Evolutionary conservation across 2,888 invertebrate genomes (phyloP), one percentile per base, ranked within the genome.

Genomic region (Chrysodeixis includens): DNA sequence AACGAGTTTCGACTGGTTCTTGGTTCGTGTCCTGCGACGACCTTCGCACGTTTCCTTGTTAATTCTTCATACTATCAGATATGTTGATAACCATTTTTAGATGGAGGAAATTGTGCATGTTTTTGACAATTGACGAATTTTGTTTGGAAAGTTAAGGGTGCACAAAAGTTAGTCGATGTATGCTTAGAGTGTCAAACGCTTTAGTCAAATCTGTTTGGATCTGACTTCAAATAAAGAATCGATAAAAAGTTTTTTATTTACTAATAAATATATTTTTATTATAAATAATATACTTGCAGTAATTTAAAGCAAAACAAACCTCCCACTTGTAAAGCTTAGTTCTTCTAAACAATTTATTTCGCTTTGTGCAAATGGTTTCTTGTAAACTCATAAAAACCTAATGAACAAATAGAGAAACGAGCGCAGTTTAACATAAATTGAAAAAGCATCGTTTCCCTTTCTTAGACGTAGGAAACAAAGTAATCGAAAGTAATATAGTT

Each of bases 1-100:
- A 76, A 59, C 51, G 9, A 54, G 30, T 58, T 30, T 20, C 3
- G 22, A 12, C 14, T 22, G 8, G 16, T 20, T n/a, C n/a, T 8
- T 22, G 8, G 16, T 20, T n/a, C n/a, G 20, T 55, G 22, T 58
- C 49, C 30, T 26, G 14, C 49, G 20, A 49, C 14, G 30, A 32
- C 49, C 57, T 58, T 51, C 12, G 30, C 20, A 14, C 30, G 22
- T 53, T 53, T 53, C 26, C 26, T 30, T 30, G 9, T 53, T 53
- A 16, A 16, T n/a, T n/a, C n/a, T n/a, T n/a, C n/a, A 30, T 12
- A 22, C 51, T 30, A n/a, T 44, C 44, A 16, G 8, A n/a, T 16
- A 6, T 44, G 16, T 44, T n/a, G 44, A 16, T 44, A 16, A 44
- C n/a, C 7, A 12, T 35, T 14, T 14, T 35, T 4, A 14, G 35